Evolutionary conservation across 2,888 invertebrate genomes (phyloP).

Genomic region (Caenorhabditis uteleia): DNA sequence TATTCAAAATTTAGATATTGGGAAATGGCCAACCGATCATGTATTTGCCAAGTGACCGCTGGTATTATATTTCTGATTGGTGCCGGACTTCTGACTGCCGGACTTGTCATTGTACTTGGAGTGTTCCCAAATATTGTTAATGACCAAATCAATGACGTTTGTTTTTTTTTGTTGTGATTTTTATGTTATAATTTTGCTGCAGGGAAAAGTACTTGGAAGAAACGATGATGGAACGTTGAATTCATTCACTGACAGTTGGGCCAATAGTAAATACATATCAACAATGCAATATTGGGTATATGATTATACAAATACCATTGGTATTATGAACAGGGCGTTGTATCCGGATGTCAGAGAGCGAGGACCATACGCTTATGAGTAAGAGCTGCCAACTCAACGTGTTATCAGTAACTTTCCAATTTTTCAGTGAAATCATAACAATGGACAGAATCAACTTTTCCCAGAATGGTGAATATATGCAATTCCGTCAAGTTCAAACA

Average conservation of each 20-base stretch:
- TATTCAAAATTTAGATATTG: too few relatives aligned
- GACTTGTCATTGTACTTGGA: conserved; percentile 49
- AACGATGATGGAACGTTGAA: conserved; percentile 54
- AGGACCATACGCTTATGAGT: conserved; percentile 60
- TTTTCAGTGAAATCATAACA: conserved; percentile 43
- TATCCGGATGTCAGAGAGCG: conserved; percentile 55
- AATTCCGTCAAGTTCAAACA: conserved; percentile 41
- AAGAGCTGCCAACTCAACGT: conserved; percentile 10
- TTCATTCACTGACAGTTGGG: conserved; percentile 49
- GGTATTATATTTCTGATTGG: conserved; percentile 42
- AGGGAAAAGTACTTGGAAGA: conserved; percentile 50
- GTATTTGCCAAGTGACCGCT: conserved; percentile 26
- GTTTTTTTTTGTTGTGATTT: neutral
- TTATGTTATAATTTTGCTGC: conserved; percentile 9
- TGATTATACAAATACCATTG: conserved; percentile 55
- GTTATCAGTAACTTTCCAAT: neutral
- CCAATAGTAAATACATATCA: conserved; percentile 39
- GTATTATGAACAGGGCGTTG: conserved; percentile 53
- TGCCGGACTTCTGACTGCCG: conserved; percentile 43
- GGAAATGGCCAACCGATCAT: conserved; percentile 25
- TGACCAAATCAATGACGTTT: conserved; percentile 44
- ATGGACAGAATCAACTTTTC: conserved; percentile 40
- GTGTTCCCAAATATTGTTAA: conserved; percentile 46
- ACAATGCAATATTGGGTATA: conserved; percentile 50
- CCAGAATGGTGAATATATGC: conserved; percentile 42